These are phyloP conservation scores for Mus caroli DNA, from an alignment of 2,797 vertebrate species.

Conservation along the genomic window DNA sequence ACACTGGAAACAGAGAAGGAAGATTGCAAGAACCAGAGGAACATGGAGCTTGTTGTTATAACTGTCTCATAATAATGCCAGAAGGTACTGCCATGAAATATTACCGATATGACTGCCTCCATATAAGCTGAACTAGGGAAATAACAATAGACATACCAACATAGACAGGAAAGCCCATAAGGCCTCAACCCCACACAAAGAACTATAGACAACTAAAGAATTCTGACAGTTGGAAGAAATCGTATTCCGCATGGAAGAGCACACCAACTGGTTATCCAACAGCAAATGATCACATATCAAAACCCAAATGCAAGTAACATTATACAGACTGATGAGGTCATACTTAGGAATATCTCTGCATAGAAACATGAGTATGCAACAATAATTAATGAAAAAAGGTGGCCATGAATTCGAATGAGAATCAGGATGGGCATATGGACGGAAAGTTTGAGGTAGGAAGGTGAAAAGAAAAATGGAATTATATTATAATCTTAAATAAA, in stretches of 20 bases:
- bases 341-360: neutral
- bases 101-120: neutral
- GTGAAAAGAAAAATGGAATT: neutral
- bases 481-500: neutral
- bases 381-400: neutral
- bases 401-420: neutral
- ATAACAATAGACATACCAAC: too few species aligned
- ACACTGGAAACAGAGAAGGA: neutral
- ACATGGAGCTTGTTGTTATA: neutral
- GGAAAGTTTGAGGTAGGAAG: neutral
- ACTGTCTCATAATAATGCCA: neutral
- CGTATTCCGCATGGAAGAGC: neutral
- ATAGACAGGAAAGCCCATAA: neutral
- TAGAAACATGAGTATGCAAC: neutral
- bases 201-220: neutral
- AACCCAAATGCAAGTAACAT: neutral
- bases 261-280: neutral
- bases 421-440: neutral
- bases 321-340: neutral
- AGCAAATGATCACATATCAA: neutral
- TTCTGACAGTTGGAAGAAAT: neutral
- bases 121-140: neutral
- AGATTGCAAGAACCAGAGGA: neutral
- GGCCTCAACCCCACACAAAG: neutral
- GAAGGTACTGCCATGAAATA: neutral